Evolutionary conservation across 2,888 invertebrate genomes (phyloP), one percentile per base, ranked within the genome.

Genomic region (Strigamia maritima): DNA sequence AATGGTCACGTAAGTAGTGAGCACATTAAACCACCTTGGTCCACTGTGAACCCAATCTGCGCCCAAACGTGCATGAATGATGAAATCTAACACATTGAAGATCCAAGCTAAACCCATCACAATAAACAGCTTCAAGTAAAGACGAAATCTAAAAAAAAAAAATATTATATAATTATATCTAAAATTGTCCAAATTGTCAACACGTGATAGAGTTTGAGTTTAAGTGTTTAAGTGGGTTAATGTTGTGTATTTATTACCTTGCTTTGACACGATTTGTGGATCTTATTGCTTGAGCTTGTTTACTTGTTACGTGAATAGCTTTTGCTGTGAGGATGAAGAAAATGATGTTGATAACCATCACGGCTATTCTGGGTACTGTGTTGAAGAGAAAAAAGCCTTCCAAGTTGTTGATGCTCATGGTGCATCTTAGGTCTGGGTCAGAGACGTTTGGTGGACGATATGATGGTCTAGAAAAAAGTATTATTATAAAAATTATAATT

Each of bases 91-190:
- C n/a, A 77, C 35, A 35, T 77, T 77, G 8, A 77, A 16, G 2
- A 49, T 26, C 77, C 77, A 77, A 14, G 77, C 77, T 8, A 77
- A 60, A 1, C 77, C 77, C 77, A 77, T 77, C 10, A 77, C 77
- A 7, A 77, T 1, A 16, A 77, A 77, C 8, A 77, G 60, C 28
- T 77, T 77, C 4, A 77, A 3, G 77, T 54, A 77, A 14, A 77
- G 60, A 77, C 60, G 24, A 26, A 10, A 60, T 38, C 77, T 77
- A n/a, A n/a, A n/a, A n/a, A n/a, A n/a, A n/a, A n/a, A n/a, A n/a
- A n/a, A n/a, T n/a, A n/a, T n/a, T n/a, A n/a, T n/a, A n/a, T n/a
- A n/a, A n/a, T n/a, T n/a, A n/a, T n/a, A n/a, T n/a, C n/a, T n/a
- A n/a, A n/a, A n/a, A n/a, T n/a, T 14, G 16, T 44, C 12, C 4